Evolutionary conservation across 2,113 vertebrate species (phyloP), one percentile per base, ranked within the genome.

Genomic region (Vanacampus margaritifer): DNA sequence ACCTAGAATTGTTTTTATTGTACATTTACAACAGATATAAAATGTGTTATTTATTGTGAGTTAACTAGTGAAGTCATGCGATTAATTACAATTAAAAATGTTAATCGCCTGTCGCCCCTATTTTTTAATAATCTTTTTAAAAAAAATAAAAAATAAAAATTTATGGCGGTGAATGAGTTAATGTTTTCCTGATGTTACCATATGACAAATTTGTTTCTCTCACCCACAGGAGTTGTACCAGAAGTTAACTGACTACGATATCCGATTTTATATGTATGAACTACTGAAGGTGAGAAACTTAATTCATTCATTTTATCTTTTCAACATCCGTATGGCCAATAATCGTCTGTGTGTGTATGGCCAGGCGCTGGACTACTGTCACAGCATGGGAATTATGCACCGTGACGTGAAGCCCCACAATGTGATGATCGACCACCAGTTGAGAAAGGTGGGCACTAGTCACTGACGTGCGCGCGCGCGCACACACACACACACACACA

Each of bases 321-420:
- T 65, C 17, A 37, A 23, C 28, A 39, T 37, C 58, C n/a, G 21
- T 68, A 45, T 53, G 23, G 61, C 21, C 58, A 16, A 45, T 19
- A 1, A 24, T 2, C 14, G 23, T 69, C 9, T 66, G 14, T 56
- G 23, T 28, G 16, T 48, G 45, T 66, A 23, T 32, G 45, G 45
- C 5, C 85, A 98, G 97, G 97, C 97, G 83, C 93, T 99, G 93
- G 96, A 99, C 93, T 99, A 98, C 92, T 98, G 97, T 91, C 97
- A 98, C 89, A 99, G 97, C 91, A 98, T 98, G 94, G 97, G 97
- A 72, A 98, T 99, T 91, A 99, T 99, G 97, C 97, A 98, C 89
- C 94, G 97, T 78, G 97, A 99, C 56, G 97, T 99, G 87, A 99
- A 99, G 89, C 97, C 97, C 78, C 97, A 98, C 92, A 99, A 99